Base-by-base conservation (phyloP, 2,797 vertebrate species). In the Malurus leucopterus region DNA sequence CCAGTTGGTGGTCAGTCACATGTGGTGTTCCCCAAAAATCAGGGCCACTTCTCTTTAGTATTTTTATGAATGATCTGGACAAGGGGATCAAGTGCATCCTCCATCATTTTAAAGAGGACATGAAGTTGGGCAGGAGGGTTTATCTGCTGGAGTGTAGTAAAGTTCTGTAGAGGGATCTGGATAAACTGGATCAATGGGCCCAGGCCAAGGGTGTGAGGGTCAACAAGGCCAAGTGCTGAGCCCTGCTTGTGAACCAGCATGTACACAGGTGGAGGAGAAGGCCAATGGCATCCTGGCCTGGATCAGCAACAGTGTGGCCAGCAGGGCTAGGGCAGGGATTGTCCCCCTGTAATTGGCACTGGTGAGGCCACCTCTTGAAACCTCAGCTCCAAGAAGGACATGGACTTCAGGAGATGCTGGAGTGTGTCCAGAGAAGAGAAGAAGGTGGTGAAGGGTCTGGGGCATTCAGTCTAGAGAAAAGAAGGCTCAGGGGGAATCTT, bases 261-360 rank as follows among this genome's bases (percentile, higher is more conserved):
- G 22, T 43, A 10, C 24, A 15, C 44, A 44, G 7, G n/a, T 10
- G 14, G 23, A 19, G 50, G 63, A 57, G 50, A 50, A 44, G 8
- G 11, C 0, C 19, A 63, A 3, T 15, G 43, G 13, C 44, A 77
- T 14, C n/a, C 24, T 59, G 40, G 46, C 14, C 40, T 59, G 20
- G 16, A 29, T 5, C 36, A 70, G 50, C 43, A 63, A 43, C 0
- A 12, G 13, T 14, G n/a, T 17, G 27, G 12, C 23, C 38, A 44
- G 23, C 2, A 63, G 50, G n/a, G 50, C 1, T 16, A 38, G 36
- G 23, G 2, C 11, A 44, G 20, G 16, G n/a, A 51, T 21, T 23
- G 4, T 18, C 3, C 6, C 5, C 11, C 38, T 15, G 19, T 29
- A 6, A 19, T 44, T 0, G 0, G 23, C 20, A 38, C 11, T 44